Evolutionary conservation across 2,113 vertebrate genomes (phyloP), one percentile per base, ranked within the genome.

Genomic region (Eurypyga helias): DNA sequence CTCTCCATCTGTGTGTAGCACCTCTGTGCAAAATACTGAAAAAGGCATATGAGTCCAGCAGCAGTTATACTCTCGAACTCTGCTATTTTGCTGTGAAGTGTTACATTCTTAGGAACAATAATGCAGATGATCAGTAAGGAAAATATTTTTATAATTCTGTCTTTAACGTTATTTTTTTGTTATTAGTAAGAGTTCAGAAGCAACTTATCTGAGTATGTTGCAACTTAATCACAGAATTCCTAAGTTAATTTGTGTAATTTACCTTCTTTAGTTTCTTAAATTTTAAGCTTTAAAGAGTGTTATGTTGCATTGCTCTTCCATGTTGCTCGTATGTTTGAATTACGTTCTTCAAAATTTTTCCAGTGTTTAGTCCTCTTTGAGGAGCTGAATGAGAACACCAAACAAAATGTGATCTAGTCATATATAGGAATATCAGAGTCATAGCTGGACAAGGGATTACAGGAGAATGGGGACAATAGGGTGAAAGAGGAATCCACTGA

Each of bases 361-460:
- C 21, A 9, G 6, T 9, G 7, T 89, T 70, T 57, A 41, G 6
- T 75, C 34, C 28, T 66, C 11, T 34, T 11, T 46, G 38, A 57
- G 16, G 17, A 89, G 6, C 0, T 45, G 16, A 57, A 48, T 36
- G 16, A 55, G 24, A 71, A 13, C 5, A 1, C 3, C 10, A n/a
- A n/a, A 71, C 20, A 58, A 80, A 64, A n/a, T 17, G 6, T 45
- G 11, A 13, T 43, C 17, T 65, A 9, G 4, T 25, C 1, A 1
- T 24, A 41, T 41, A 9, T 41, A 49, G 41, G 38, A 64, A 7
- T 55, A 51, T 26, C 51, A 66, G 67, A 60, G 55, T 52, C n/a
- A 17, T 33, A 58, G 3, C 6, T 60, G 60, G 29, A 36, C 31
- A 65, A 31, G 13, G 10, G 20, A 64, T 75, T 80, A 34, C 11